Evolutionary conservation across 2,888 invertebrate species (phyloP), one percentile per base, ranked within the genome.

Genomic region (Polymixis lichenea): DNA sequence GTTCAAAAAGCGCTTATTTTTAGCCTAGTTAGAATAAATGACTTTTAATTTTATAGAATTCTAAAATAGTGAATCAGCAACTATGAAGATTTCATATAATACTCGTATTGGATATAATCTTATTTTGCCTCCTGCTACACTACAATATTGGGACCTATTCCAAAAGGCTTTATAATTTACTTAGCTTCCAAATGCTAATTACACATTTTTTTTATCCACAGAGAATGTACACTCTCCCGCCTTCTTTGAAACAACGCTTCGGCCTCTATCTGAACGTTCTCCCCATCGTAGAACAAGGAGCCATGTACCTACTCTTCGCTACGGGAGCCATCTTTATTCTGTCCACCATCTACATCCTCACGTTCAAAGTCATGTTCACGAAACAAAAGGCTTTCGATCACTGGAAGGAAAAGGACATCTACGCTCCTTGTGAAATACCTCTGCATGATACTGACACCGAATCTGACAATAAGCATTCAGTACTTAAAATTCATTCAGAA

Each of bases 261-360:
- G 97, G 97, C 81, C 92, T 98, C 19, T 98, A 98, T 91, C 93
- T 98, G 8, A 98, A 98, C 90, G 96, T 98, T 9, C 91, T 98
- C 6, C 98, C 98, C 0, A 88, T 97, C 0, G 95, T 97, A 0
- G 97, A 98, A 91, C 94, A 95, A 76, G 93, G 92, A 0, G 90
- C 96, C 0, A 97, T 97, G 93, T 98, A 97, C 89, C 68, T 96
- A 0, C 96, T 97, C 81, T 92, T 97, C 61, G 84, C 96, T 0
- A 97, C 97, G 0, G 95, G 96, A 0, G 85, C 96, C 0, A 93
- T 97, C 51, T 93, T 98, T 17, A 91, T 97, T 0, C 92, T 97
- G 65, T 92, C 97, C 19, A 93, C 97, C 0, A 90, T 95, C 61
- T 95, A 96, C 90, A 93, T 94, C 51, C 88, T 96, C 0, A 94